Percentiles rank a stretch among this genome's conserved stretches.
Conservation (phyloP, 2,797 vertebrate genomes). For the Syncerus caffer region DNA sequence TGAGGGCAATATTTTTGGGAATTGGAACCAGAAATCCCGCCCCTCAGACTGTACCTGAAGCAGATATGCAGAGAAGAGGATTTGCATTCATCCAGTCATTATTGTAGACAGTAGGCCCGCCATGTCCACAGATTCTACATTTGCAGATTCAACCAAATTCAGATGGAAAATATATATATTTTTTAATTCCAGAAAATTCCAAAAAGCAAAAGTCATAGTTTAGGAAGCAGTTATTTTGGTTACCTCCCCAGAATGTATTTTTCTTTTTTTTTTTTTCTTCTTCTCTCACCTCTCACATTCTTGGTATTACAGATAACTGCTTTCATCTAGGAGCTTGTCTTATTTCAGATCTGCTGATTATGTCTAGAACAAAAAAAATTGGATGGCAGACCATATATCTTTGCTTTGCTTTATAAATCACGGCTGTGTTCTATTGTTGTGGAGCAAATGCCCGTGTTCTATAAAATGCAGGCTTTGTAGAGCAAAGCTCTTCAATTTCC, state of each 20-base stretch:
- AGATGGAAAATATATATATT: background rate
- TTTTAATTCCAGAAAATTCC: background rate
- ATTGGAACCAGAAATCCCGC: background rate
- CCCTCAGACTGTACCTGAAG: background rate
- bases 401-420: conserved; percentile 56
- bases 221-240: background rate
- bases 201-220: background rate
- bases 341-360: conserved; percentile 34
- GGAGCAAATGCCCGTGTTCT: background rate
- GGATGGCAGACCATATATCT: background rate
- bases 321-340: conserved; percentile 1
- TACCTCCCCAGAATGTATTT: background rate
- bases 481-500: conserved; percentile 30
- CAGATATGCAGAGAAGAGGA: background rate
- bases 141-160: background rate
- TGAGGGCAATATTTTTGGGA: background rate
- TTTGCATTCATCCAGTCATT: background rate
- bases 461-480: conserved; percentile 34
- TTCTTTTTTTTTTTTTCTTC: accelerated
- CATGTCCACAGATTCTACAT: background rate
- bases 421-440: background rate
- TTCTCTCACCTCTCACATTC: background rate
- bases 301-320: background rate
- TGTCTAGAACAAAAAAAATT: conserved; percentile 31
- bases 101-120: background rate